Evolutionary conservation across 2,797 vertebrate species (phyloP).

Genomic region (Sphenopsis melanotis): DNA sequence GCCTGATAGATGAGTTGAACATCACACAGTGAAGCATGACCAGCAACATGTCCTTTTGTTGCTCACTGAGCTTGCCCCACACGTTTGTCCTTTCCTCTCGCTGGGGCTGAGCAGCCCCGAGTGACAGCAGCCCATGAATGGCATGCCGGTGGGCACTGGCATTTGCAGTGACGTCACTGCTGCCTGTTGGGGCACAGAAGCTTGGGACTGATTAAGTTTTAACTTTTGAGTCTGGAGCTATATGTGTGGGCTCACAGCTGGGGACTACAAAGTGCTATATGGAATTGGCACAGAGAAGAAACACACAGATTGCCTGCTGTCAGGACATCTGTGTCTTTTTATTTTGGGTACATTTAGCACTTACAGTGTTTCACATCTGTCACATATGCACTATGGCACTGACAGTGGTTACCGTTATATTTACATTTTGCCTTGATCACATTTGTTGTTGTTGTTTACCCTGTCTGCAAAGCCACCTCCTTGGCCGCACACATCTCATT

Average conservation of each 20-base stretch:
- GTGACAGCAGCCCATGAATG: not conserved
- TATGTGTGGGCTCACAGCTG: conserved; percentile 71
- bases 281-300: conserved; percentile 68
- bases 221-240: conserved; percentile 59
- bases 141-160: not conserved
- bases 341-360: conserved; percentile 73
- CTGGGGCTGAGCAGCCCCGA: not conserved
- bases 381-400: conserved; percentile 57
- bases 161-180: not conserved
- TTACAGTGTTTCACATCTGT: conserved; percentile 64
- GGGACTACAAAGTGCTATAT: conserved; percentile 67
- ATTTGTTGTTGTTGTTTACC: conserved; percentile 52
- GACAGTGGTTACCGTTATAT: conserved; percentile 56
- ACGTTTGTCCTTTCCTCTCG: not conserved
- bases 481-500: conserved; percentile 24
- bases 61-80: not conserved
- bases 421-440: conserved; percentile 53
- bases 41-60: not conserved
- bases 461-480: conserved; percentile 49
- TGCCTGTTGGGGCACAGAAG: conserved; percentile 46
- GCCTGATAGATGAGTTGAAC: not conserved
- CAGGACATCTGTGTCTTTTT: conserved; percentile 71
- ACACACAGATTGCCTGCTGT: conserved; percentile 69
- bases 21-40: not conserved
- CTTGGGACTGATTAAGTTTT: conserved; percentile 63